Base-by-base conservation (phyloP, 64 coral and sea anemone genomes). In the Catalaphyllia jardinei region DNA sequence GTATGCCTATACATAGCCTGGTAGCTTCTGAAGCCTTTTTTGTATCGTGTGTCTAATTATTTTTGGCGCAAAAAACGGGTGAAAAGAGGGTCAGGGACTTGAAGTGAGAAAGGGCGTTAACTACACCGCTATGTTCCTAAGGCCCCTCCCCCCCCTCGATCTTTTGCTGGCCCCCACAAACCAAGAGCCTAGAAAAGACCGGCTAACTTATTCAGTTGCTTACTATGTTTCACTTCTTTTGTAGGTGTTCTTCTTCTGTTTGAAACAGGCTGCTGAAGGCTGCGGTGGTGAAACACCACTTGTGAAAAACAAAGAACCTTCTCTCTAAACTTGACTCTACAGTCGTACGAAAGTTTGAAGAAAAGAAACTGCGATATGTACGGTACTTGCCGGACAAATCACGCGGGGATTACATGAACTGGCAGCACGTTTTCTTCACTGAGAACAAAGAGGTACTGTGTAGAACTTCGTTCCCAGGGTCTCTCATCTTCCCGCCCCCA, bases 211-310 rank as follows among this genome's bases (percentile, higher is more conserved):
- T 2, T 57, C 15, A 57, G 54, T 12, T 57, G 6, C 25, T 28
- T 75, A 75, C 19, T 52, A 4, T 20, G 27, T 46, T 77, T 5
- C 8, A n/a, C 6, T 4, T 77, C 75, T 38, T 20, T 55, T 9
- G 3, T 60, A 89, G 77, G 63, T 89, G 7, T 51, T 81, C 31
- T 89, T 89, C 54, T 89, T 79, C 28, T 89, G 88, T 49, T 18
- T 79, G 12, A 62, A 81, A 67, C 77, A 79, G 38, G 76, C 88
- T 46, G 77, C 33, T 31, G 88, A 89, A 20, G 77, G 77, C 16
- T 89, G 88, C 35, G 88, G 88, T 19, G 88, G 88, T 10, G 59
- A 79, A 54, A 89, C 88, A 29, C 65, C 88, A 5, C 49, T 89
- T 20, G 65, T 67, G 19, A 89, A 78, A 89, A 80, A 80, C 77